phyloP scores from a whole-genome alignment of 2,888 invertebrate species.

The Oscheius onirici region DNA sequence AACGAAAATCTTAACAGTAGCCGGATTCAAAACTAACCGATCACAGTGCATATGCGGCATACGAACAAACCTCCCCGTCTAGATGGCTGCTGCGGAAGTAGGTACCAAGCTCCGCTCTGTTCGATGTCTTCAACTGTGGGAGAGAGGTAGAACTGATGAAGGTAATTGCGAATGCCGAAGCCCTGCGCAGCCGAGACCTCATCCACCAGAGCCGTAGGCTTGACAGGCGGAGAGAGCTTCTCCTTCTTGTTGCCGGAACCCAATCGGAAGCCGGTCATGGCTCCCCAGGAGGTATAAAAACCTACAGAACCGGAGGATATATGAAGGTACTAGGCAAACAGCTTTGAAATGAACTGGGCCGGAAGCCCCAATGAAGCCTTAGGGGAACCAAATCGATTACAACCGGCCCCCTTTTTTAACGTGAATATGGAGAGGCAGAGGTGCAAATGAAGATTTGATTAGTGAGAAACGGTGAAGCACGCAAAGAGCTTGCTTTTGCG shows the following conservation, averaged over 20 bases:
- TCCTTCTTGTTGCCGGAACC: conserved; percentile 58
- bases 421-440: conserved; percentile 1
- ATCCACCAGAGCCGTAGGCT: conserved; percentile 61
- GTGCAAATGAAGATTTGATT: background rate
- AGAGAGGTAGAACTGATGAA: conserved; percentile 69
- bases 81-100: conserved; percentile 68
- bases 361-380: conserved; percentile 23
- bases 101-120: conserved; percentile 62
- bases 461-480: background rate
- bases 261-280: conserved; percentile 62
- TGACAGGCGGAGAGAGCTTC: conserved; percentile 59
- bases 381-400: conserved; percentile 28
- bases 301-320: conserved; percentile 2
- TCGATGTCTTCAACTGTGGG: conserved; percentile 66
- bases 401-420: conserved; percentile 7
- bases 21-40: conserved; percentile 52
- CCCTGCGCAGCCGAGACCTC: conserved; percentile 55
- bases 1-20: no score
- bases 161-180: conserved; percentile 69
- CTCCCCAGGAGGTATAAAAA: conserved; percentile 23
- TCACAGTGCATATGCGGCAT: conserved; percentile 65
- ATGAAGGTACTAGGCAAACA: background rate
- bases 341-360: conserved; percentile 11
- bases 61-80: conserved; percentile 62
- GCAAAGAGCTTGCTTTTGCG: background rate